phyloP scores from a whole-genome alignment of 2,113 vertebrate genomes.

The Hiodon alosoides region DNA sequence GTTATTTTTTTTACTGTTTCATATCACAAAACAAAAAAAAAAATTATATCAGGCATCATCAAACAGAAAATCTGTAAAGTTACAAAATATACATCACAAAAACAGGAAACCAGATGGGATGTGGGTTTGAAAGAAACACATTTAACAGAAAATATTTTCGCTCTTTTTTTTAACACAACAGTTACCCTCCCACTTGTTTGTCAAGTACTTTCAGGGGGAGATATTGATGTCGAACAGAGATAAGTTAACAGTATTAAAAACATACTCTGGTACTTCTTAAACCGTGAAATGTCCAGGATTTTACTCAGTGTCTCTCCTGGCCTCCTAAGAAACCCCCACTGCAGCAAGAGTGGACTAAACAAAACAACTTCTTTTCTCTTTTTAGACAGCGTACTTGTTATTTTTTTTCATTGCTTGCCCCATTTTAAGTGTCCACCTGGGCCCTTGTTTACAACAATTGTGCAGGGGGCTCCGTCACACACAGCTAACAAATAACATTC shows the following conservation, averaged over 20 bases:
- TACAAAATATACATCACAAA: conserved; percentile 59
- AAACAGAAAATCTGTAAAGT: conserved; percentile 53
- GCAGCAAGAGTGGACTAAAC: conserved; percentile 36
- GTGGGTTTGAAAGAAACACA: conserved; percentile 65
- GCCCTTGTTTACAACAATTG: conserved; percentile 3
- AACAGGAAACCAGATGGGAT: conserved; percentile 73
- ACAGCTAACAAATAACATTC: not conserved
- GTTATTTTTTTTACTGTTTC: conserved; percentile 53
- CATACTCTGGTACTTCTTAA: conserved; percentile 42
- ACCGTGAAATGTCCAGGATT: conserved; percentile 44
- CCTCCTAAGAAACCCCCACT: conserved; percentile 43
- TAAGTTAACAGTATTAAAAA: conserved; percentile 59
- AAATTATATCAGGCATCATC: conserved; percentile 44
- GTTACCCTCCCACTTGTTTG: conserved; percentile 59
- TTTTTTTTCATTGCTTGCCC: not conserved
- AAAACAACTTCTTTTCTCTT: not conserved
- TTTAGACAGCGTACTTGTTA: not conserved
- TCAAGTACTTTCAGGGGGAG: conserved; percentile 69
- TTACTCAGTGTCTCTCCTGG: conserved; percentile 37
- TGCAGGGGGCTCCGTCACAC: not conserved
- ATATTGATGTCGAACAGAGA: conserved; percentile 67
- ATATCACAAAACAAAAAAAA: conserved; percentile 43
- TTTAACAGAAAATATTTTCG: conserved; percentile 46
- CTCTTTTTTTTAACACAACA: conserved; percentile 63
- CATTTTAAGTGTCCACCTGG: conserved; percentile 1